Percentiles rank a stretch among this genome's conserved stretches.
phyloP scores from a whole-genome alignment of 2,113 vertebrate species.

The Poeciliopsis retropinna region DNA sequence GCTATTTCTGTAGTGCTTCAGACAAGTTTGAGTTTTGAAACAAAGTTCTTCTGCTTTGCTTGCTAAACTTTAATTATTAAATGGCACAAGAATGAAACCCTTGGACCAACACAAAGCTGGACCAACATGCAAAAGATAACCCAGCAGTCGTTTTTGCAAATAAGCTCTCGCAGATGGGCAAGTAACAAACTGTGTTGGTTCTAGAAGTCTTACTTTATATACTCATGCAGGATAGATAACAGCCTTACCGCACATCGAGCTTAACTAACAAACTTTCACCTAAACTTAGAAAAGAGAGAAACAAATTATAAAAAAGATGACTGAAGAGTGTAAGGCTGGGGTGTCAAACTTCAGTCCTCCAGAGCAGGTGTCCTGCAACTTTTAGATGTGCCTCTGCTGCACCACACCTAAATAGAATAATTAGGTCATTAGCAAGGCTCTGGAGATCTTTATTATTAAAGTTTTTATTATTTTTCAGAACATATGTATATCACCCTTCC shows the following conservation, averaged over 20 bases:
- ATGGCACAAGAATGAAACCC: constrained; percentile 35
- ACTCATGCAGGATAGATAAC: constrained; percentile 4
- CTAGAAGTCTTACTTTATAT: constrained; percentile 7
- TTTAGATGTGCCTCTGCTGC: no score
- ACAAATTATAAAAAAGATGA: neutral
- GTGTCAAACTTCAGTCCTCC: no score
- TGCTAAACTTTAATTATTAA: constrained; percentile 40
- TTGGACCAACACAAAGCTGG: constrained; percentile 27
- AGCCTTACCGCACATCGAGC: neutral
- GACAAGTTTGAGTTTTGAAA: constrained; percentile 16
- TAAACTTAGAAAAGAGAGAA: neutral
- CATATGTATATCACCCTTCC: no score
- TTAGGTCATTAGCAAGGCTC: no score
- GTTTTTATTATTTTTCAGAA: no score
- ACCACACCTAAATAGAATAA: no score
- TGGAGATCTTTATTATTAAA: no score
- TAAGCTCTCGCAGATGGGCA: constrained; percentile 10
- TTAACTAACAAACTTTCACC: neutral
- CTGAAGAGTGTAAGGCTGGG: neutral
- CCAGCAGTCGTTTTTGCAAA: constrained; percentile 12
- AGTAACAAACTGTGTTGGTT: constrained; percentile 3
- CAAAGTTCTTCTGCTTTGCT: constrained; percentile 39
- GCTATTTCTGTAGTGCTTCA: constrained; percentile 52
- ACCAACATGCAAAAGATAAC: constrained; percentile 28
- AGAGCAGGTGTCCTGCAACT: no score